These are phyloP conservation scores for Doryteuthis pealeii DNA, from an alignment of 1,140 invertebrate genomes.

Conservation along the genomic window DNA sequence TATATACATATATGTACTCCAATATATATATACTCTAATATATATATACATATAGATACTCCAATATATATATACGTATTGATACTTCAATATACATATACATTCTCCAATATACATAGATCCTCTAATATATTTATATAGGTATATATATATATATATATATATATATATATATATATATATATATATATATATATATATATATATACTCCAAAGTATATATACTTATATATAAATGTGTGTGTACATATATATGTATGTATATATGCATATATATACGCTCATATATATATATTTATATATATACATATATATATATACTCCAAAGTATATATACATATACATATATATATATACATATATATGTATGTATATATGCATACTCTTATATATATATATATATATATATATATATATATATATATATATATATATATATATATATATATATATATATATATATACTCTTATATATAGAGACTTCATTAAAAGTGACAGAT, in stretches of 20 bases:
- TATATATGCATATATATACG: no score
- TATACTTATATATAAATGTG: no score
- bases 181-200: slow-evolving; percentile 4
- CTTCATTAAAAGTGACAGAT: background rate
- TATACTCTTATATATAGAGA: background rate
- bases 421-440: background rate
- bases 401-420: background rate
- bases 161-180: slow-evolving; percentile 4
- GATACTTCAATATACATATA: background rate
- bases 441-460: background rate
- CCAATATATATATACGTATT: background rate
- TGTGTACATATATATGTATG: no score
- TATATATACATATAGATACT: no score
- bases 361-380: background rate
- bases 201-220: no score
- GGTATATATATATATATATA: slow-evolving; percentile 4
- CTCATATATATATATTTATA: no score
- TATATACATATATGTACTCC: no score
- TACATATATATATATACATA: background rate
- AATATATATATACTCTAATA: no score
- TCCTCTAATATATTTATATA: background rate
- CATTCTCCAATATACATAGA: background rate
- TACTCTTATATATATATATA: background rate
- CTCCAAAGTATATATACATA: background rate
- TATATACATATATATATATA: no score